A percentile compares a stretch with the other conserved stretches of the same genome.
These are phyloP conservation scores for Sprattus sprattus DNA, from an alignment of 2,113 vertebrate genomes.

Conservation along the genomic window DNA sequence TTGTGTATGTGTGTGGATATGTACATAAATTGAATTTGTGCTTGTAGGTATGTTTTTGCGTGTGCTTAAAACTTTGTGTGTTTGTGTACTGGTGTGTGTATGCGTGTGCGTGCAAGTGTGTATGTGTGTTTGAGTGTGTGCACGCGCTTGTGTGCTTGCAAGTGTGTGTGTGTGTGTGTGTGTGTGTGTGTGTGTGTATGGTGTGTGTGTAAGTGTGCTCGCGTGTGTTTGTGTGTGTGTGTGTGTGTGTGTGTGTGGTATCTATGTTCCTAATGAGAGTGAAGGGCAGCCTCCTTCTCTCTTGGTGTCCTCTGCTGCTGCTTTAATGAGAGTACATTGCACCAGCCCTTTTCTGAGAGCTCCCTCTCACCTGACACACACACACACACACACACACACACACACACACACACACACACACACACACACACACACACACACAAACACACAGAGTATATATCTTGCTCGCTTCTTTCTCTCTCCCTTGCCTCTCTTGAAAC, in stretches of 20 bases:
- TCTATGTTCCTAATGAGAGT: constrained; percentile 14
- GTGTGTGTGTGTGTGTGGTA: not conserved
- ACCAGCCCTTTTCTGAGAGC: constrained; percentile 11
- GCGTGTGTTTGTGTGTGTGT: not conserved
- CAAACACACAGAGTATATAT: not conserved
- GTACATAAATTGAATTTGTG: not conserved
- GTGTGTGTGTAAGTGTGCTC: not conserved
- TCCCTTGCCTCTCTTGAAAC: not conserved
- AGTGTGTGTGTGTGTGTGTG: not conserved
- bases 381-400: constrained; percentile 26
- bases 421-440: not conserved
- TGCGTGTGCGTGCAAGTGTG: not conserved
- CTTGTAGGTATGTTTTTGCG: not conserved
- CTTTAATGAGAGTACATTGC: constrained; percentile 28
- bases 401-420: not conserved
- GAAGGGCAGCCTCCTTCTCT: not conserved
- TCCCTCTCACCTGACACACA: constrained; percentile 3
- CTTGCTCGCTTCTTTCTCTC: not conserved
- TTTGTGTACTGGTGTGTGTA: no score
- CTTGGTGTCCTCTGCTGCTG: constrained; percentile 22
- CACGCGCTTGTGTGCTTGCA: no score
- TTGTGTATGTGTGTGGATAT: not conserved
- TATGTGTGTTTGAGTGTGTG: not conserved
- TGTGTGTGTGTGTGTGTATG: not conserved
- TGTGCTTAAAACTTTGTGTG: not conserved